Evolutionary conservation across 1,140 invertebrate genomes (phyloP), one percentile per base, ranked within the genome.

Genomic region (Spodoptera litura): DNA sequence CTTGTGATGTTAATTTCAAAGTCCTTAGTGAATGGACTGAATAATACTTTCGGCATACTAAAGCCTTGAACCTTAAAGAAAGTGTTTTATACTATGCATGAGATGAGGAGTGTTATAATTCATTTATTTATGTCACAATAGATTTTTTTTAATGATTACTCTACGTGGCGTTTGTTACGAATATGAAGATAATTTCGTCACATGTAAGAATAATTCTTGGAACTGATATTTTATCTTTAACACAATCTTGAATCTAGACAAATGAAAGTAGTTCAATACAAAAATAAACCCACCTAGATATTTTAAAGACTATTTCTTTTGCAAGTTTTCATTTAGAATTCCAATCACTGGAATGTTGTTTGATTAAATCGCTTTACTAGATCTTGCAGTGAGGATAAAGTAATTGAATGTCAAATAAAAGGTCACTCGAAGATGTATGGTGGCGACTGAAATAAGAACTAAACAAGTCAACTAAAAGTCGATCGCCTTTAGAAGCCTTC

Each of bases 401-500:
- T 74, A 59, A 74, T 74, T 74, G 72, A 59, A 61, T 74, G 74
- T 66, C 61, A 66, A 56, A 77, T 66, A 61, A 62, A 77, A 73
- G 78, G 70, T 72, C 68, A 66, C 58, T 13, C 15, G 76, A 78
- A 71, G 77, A 71, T 71, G 38, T 53, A 62, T 78, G 35, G 56
- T 56, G 61, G 70, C 58, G 38, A 6, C 51, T 71, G 58, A 71
- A 76, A 64, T 70, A 80, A 77, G 61, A 80, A 38, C 31, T 64
- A 64, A 78, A 72, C 49, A 78, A 72, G 66, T 62, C 53, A 76
- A 73, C 64, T 53, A 71, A 53, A 80, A 80, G 53, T 59, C 79
- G 75, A 78, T 74, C 55, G 68, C 15, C 20, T 53, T 80, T 70
- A 58, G 20, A 52, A 61, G 52, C 79, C 31, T 20, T 75, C 75